phyloP scores from a whole-genome alignment of 1,140 invertebrate species.

The Drosophila subpulchrella region DNA sequence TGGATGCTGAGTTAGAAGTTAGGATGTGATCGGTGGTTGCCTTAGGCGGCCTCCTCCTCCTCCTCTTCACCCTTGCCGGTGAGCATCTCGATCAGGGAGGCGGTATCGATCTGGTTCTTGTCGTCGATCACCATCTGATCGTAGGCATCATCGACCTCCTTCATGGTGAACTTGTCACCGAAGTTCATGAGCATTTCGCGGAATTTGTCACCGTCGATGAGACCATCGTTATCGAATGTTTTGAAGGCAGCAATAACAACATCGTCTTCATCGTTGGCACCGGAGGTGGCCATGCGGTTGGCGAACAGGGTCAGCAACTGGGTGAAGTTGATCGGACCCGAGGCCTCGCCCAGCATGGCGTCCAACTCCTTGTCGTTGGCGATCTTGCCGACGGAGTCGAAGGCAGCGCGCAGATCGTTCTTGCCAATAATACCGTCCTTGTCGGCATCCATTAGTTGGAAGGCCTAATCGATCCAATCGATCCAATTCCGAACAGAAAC shows the following conservation, averaged over 20 bases:
- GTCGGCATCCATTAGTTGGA: constrained; percentile 99
- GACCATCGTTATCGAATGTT: constrained; percentile 96
- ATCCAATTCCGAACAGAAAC: constrained; percentile 28
- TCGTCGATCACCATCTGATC: constrained; percentile 98
- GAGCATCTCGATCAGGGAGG: constrained; percentile 93
- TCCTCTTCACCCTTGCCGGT: constrained; percentile 93
- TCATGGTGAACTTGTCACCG: constrained; percentile 97
- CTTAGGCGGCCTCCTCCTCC: constrained; percentile 88
- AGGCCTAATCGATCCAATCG: constrained; percentile 87
- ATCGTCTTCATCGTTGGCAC: constrained; percentile 95
- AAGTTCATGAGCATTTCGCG: constrained; percentile 97
- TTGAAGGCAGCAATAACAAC: constrained; percentile 97
- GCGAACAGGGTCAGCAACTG: constrained; percentile 96
- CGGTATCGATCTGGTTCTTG: constrained; percentile 96
- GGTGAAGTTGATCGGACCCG: constrained; percentile 98
- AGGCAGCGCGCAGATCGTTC: constrained; percentile 97
- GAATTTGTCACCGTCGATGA: constrained; percentile 95
- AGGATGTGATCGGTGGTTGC: constrained; percentile 68
- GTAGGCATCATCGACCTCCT: constrained; percentile 97
- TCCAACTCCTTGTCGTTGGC: constrained; percentile 96
- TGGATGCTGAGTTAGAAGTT: constrained; percentile 83
- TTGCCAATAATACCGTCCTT: constrained; percentile 99
- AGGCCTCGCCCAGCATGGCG: constrained; percentile 94
- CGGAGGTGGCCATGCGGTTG: constrained; percentile 92
- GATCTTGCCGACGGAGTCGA: constrained; percentile 96